Percentiles rank a stretch among this genome's conserved stretches.
Evolutionary conservation across 2,113 vertebrate genomes (phyloP).

Genomic region (Cinclus mexicanus): DNA sequence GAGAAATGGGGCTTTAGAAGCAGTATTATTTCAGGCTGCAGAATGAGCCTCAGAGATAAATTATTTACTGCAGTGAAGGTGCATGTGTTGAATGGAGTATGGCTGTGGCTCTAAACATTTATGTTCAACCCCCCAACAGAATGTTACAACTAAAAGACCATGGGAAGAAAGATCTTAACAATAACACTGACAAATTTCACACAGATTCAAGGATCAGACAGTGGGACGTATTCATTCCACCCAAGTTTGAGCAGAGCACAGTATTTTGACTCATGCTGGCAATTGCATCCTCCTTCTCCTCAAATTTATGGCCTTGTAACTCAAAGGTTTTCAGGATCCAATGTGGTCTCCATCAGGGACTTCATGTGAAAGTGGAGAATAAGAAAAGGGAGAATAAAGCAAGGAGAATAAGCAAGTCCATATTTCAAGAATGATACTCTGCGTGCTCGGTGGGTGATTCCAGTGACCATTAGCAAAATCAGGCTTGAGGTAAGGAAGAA

Average conservation of each 20-base stretch:
- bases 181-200: background rate
- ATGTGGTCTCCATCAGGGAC: accelerated
- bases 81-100: background rate
- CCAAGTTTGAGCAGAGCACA: background rate
- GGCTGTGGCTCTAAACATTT: background rate
- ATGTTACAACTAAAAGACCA: background rate
- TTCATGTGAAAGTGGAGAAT: background rate
- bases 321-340: background rate
- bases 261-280: accelerated
- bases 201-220: background rate
- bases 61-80: background rate
- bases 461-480: background rate
- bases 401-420: background rate
- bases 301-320: background rate
- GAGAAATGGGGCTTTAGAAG: background rate
- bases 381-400: background rate
- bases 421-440: background rate
- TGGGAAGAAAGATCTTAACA: background rate
- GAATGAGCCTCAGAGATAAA: background rate
- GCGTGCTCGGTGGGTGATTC: background rate
- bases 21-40: background rate
- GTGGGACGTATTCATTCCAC: background rate
- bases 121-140: background rate
- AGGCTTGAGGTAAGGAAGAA: background rate
- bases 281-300: background rate